Percentiles rank a stretch among this genome's conserved stretches.
Conservation (phyloP, 2,888 invertebrate genomes). For the Chamaedrilus cognettii region DNA sequence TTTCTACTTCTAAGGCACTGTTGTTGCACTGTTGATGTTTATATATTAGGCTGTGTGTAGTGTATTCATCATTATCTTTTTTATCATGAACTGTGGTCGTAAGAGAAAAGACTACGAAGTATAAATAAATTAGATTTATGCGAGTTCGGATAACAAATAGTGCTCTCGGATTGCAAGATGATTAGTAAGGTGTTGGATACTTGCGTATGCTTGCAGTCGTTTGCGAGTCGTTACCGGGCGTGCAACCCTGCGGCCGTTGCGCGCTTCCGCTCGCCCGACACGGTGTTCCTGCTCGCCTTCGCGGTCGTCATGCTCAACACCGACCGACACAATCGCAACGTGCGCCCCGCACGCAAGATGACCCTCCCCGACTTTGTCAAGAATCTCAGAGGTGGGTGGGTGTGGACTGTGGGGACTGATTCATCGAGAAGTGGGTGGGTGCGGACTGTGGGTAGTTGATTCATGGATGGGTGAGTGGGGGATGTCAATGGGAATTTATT, state of each 20-base stretch:
- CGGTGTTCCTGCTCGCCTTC: conserved; percentile 75
- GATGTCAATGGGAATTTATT: too few species aligned
- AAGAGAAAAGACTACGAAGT: too few species aligned
- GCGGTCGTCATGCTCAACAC: conserved; percentile 99
- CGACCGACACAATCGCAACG: conserved; percentile 93
- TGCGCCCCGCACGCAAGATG: conserved; percentile 91
- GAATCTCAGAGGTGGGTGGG: conserved; percentile 74
- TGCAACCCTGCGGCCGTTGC: conserved; percentile 93
- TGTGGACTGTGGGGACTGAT: background rate
- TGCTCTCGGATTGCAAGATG: background rate
- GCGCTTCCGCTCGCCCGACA: conserved; percentile 62
- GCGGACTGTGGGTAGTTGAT: too few species aligned
- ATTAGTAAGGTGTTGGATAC: background rate
- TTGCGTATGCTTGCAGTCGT: conserved; percentile 59
- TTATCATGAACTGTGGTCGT: background rate
- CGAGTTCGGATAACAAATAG: too few species aligned
- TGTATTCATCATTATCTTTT: background rate
- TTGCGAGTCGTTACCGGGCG: conserved; percentile 89
- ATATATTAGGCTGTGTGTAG: background rate
- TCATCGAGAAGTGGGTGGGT: background rate
- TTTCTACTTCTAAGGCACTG: too few species aligned
- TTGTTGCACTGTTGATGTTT: too few species aligned
- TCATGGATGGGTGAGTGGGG: too few species aligned
- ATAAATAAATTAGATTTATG: too few species aligned
- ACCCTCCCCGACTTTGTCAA: conserved; percentile 93